Conservation (phyloP, 2,113 vertebrate species). For the Varanus komodoensis region DNA sequence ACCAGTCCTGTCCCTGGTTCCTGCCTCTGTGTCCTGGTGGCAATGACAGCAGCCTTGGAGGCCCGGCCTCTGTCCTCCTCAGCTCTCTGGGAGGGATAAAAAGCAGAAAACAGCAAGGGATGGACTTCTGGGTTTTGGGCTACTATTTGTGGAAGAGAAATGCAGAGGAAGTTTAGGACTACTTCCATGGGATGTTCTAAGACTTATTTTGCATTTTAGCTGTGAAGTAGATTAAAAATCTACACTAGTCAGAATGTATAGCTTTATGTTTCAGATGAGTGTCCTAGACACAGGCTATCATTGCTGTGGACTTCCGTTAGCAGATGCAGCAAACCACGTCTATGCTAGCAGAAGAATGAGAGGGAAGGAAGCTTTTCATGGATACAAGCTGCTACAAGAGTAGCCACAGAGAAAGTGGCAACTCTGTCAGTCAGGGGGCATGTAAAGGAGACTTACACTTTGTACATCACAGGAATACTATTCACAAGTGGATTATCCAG, state of each 20-base stretch:
- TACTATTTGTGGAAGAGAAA: not conserved
- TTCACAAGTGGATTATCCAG: too few relatives aligned
- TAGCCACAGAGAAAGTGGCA: not conserved
- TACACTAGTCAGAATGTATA: not conserved
- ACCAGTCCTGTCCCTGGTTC: not conserved
- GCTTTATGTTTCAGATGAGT: not conserved
- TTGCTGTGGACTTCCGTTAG: not conserved
- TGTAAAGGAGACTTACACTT: not conserved
- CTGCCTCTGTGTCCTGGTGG: constrained; percentile 28
- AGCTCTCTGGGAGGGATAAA: not conserved
- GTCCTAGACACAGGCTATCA: not conserved
- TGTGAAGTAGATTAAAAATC: not conserved
- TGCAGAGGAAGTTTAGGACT: not conserved
- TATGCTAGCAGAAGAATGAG: not conserved
- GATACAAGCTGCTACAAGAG: not conserved
- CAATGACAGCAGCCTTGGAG: not conserved
- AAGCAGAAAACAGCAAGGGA: not conserved
- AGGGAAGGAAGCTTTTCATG: not conserved
- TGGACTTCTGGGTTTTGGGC: not conserved
- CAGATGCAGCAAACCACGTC: not conserved
- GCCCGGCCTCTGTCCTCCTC: not conserved
- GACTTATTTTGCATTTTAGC: not conserved
- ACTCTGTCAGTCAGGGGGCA: not conserved
- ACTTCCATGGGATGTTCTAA: too few relatives aligned
- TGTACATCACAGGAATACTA: too few relatives aligned